Conservation (phyloP, 2,113 vertebrate genomes). For the Cynocephalus volans region DNA sequence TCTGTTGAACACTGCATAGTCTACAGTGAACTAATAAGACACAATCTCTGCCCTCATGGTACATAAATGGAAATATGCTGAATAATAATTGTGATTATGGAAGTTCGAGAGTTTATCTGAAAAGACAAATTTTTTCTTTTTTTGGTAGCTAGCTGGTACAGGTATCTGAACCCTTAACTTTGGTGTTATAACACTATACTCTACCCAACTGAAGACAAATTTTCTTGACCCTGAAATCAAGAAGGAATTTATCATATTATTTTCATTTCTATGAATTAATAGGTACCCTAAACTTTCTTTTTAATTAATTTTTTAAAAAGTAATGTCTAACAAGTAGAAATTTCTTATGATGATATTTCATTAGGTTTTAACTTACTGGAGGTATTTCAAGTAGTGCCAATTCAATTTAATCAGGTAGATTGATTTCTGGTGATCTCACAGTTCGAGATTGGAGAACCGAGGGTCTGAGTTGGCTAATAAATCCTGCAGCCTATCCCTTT, state of each 20-base stretch:
- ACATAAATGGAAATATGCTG: background rate
- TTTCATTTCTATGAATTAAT: slow-evolving; percentile 25
- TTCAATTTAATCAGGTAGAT: slow-evolving; percentile 36
- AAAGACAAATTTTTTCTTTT: background rate
- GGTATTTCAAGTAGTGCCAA: background rate
- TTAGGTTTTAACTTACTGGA: slow-evolving; percentile 4
- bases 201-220: too few relatives aligned
- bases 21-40: background rate
- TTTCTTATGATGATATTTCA: background rate
- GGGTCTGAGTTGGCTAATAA: background rate
- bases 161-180: too few relatives aligned
- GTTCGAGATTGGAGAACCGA: background rate
- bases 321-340: background rate
- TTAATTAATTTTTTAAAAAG: background rate
- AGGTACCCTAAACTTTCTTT: background rate
- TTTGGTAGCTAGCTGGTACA: too few relatives aligned
- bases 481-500: background rate
- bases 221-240: background rate
- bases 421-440: slow-evolving; percentile 7
- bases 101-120: background rate
- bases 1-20: background rate
- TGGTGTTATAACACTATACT: too few relatives aligned
- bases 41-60: background rate
- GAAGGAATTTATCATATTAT: background rate
- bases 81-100: background rate